Conservation (phyloP, 2,797 vertebrate genomes). For the Podarcis lilfordi region DNA sequence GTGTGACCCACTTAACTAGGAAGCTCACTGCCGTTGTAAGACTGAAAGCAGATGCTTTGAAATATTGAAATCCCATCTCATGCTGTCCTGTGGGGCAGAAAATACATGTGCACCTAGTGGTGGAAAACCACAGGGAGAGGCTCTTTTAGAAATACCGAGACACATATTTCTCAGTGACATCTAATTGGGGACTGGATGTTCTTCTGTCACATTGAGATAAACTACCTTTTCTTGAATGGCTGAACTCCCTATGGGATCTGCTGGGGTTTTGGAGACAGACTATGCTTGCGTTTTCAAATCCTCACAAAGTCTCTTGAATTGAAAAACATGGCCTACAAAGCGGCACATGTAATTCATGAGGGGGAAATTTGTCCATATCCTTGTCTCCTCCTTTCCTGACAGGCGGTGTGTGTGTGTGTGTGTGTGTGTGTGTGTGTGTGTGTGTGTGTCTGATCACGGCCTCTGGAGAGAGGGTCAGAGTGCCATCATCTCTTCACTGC, state of each 20-base stretch:
- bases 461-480: background rate
- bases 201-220: constrained; percentile 12
- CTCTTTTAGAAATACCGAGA: background rate
- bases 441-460: background rate
- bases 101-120: background rate
- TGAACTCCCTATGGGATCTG: background rate
- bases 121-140: background rate
- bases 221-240: constrained; percentile 20
- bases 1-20: background rate
- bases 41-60: constrained; percentile 6
- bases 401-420: background rate
- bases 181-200: constrained; percentile 26
- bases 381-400: background rate
- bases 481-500: background rate
- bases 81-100: background rate
- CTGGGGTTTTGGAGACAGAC: constrained; percentile 3
- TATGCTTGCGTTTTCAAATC: constrained; percentile 1
- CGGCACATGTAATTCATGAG: background rate
- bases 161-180: constrained; percentile 4
- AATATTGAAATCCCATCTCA: background rate
- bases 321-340: background rate
- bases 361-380: background rate
- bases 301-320: background rate
- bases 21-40: background rate
- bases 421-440: too few species aligned